Base-by-base conservation (phyloP, 2,888 invertebrate genomes). In the Drosophila barbarae region DNA sequence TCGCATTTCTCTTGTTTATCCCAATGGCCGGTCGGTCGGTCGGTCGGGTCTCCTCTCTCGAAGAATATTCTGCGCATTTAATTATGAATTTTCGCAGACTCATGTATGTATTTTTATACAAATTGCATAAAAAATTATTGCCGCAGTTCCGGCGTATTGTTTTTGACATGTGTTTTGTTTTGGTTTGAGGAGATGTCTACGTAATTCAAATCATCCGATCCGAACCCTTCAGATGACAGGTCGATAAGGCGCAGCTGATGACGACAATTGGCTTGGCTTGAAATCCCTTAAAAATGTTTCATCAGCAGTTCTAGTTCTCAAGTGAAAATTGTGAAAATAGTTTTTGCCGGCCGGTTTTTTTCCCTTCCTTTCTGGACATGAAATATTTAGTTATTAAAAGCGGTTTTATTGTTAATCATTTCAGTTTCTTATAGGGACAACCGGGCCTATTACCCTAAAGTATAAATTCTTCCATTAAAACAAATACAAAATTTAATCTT, bases 51-150 rank as follows among this genome's bases (percentile, higher is more conserved):
- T 28, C 46, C 49, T 10, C 63, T 49, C 21, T 38, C 15, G 42
- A 18, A 49, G 52, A 51, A 69, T 56, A 46, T 73, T 80, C 63
- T 83, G 73, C 80, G 78, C 78, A 83, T 75, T 76, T 66, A 71
- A 50, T 54, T 52, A 56, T 71, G 34, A 61, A 35, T 47, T 64
- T 77, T 38, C 68, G 74, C 71, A 63, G 69, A 83, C 70, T 80
- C 83, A 83, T 30, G 30, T 26, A 28, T 44, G 28, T n/a, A 55
- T 57, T 47, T 34, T 47, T 21, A 46, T 47, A 57, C 12, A 34
- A 57, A 57, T 60, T 60, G 46, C 46, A 57, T 60, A 47, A 60
- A 55, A 32, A 32, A 42, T 36, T 23, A 55, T 32, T 56, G 26
- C 56, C 35, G 30, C 44, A 59, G 59, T 46, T 56, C 56, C 56